Conservation (phyloP, 2,113 vertebrate species). For the Esox niger region DNA sequence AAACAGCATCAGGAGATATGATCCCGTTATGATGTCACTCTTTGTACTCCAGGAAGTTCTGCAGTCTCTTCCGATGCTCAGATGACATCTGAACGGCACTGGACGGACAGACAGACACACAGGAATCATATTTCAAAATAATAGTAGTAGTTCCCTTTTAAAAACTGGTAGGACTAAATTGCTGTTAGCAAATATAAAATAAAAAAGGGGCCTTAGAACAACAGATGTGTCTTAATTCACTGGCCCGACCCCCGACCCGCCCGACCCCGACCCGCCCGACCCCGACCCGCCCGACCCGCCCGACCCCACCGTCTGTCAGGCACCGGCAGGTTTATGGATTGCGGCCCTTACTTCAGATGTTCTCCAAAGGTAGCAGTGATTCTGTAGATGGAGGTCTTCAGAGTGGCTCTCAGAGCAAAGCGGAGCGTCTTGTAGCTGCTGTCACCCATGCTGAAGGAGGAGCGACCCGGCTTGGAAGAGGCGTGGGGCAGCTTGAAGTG, state of each 20-base stretch:
- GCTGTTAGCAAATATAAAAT: too few species aligned
- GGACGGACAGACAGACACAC: constrained; percentile 29
- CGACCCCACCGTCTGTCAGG: too few species aligned
- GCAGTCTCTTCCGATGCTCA: constrained; percentile 93
- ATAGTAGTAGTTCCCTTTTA: too few species aligned
- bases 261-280: too few species aligned
- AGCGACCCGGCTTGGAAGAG: constrained; percentile 85
- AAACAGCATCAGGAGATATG: not conserved
- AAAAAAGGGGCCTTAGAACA: too few species aligned
- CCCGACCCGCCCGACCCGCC: too few species aligned
- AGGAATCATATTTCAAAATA: too few species aligned
- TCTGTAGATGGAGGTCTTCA: constrained; percentile 93
- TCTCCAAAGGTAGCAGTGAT: constrained; percentile 91
- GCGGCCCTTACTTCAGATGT: constrained; percentile 83
- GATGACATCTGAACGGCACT: constrained; percentile 89
- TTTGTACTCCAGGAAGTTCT: constrained; percentile 94
- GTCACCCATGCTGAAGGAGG: constrained; percentile 79
- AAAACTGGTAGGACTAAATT: too few species aligned
- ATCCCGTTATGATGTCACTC: constrained; percentile 69
- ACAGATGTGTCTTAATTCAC: too few species aligned
- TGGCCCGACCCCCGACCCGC: too few species aligned
- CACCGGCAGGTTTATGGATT: too few species aligned
- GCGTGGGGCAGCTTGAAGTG: constrained; percentile 97
- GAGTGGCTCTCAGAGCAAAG: constrained; percentile 88
- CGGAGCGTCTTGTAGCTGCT: constrained; percentile 88